Evolutionary conservation across 2,113 vertebrate species (phyloP).

Genomic region (Coracopsis vasa): DNA sequence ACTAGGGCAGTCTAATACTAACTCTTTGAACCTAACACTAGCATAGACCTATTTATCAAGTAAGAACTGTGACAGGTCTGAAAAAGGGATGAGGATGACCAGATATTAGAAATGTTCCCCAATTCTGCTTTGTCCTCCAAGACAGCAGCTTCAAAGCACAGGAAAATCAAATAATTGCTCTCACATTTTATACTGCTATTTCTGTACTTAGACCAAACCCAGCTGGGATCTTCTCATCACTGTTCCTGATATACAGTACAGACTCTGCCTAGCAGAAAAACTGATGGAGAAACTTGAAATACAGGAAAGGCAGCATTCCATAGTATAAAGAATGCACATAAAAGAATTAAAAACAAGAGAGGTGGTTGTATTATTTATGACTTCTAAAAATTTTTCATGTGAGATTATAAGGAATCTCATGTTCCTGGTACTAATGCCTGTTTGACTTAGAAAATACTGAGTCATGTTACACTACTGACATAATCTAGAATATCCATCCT

Average conservation of each 20-base stretch:
- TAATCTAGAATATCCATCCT: background rate
- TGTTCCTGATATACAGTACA: background rate
- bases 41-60: background rate
- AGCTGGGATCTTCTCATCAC: background rate
- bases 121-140: background rate
- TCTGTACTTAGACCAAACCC: background rate
- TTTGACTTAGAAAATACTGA: background rate
- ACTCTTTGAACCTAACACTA: background rate
- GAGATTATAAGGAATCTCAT: background rate
- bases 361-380: accelerated
- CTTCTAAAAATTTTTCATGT: background rate
- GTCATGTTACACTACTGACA: background rate
- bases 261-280: background rate
- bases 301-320: background rate
- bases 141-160: background rate
- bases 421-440: background rate
- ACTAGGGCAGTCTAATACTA: background rate
- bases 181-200: background rate
- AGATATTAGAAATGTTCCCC: background rate
- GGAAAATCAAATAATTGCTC: background rate
- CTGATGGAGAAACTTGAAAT: background rate
- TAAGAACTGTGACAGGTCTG: background rate
- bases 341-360: background rate
- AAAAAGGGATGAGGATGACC: background rate
- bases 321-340: background rate